phyloP scores from a whole-genome alignment of 2,797 vertebrate genomes.

The Muraenolepis orangiensis region DNA sequence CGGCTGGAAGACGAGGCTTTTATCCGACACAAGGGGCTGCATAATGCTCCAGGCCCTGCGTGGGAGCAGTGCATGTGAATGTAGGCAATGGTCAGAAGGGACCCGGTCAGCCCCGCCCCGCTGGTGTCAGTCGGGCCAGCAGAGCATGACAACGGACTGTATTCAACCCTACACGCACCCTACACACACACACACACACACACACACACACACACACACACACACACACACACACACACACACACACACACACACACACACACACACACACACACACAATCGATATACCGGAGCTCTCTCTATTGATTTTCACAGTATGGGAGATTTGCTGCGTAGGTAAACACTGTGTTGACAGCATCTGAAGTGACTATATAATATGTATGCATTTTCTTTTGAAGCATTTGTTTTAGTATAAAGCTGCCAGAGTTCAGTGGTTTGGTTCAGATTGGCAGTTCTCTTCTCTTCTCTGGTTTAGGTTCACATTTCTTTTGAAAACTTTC shows the following conservation, averaged over 20 bases:
- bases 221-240: slow-evolving; percentile 59
- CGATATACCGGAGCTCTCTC: slow-evolving; percentile 56
- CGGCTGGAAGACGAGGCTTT: slow-evolving; percentile 1
- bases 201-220: slow-evolving; percentile 59
- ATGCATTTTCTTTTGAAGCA: neutral
- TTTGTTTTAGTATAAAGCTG: neutral
- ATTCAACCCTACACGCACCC: no score
- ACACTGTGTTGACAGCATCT: slow-evolving; percentile 50
- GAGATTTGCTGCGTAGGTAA: slow-evolving; percentile 62
- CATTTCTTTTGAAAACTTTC: no score
- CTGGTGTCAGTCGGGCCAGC: slow-evolving; percentile 21
- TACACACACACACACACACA: slow-evolving; percentile 60
- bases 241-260: slow-evolving; percentile 59
- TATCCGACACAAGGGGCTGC: slow-evolving; percentile 12
- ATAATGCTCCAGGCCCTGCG: slow-evolving; percentile 15
- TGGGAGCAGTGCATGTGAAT: slow-evolving; percentile 19
- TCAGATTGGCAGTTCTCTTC: neutral
- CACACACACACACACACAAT: slow-evolving; percentile 61
- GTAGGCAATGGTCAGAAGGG: slow-evolving; percentile 23
- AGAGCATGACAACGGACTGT: slow-evolving; percentile 49
- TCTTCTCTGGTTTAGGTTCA: neutral
- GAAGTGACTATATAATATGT: slow-evolving; percentile 43
- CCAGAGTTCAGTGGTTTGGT: neutral
- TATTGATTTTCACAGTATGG: slow-evolving; percentile 68
- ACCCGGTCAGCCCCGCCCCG: neutral